phyloP scores from a whole-genome alignment of 2,888 invertebrate species.

The Apamea epomidion region DNA sequence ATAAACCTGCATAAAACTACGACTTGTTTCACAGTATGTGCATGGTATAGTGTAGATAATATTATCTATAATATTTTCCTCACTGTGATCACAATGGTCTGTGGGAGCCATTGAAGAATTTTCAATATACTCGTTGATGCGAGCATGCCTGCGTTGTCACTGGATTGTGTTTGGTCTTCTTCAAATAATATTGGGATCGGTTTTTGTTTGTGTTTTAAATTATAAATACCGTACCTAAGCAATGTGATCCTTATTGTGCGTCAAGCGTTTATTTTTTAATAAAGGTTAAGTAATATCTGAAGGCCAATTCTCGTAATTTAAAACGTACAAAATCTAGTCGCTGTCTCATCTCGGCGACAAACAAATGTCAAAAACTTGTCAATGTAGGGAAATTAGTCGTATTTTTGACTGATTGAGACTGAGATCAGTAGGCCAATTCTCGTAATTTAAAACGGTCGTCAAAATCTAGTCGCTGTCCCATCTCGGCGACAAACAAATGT shows the following conservation, averaged over 20 bases:
- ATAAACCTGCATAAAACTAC: slow-evolving; percentile 16
- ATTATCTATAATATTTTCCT: slow-evolving; percentile 16
- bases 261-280: background rate
- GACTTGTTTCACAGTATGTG: background rate
- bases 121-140: slow-evolving; percentile 37
- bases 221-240: background rate
- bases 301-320: no score
- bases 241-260: background rate
- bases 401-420: no score
- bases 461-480: no score
- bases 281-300: no score
- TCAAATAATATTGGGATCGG: slow-evolving; percentile 7
- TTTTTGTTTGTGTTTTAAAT: slow-evolving; percentile 13
- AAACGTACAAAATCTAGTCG: no score
- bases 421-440: no score
- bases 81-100: slow-evolving; percentile 26
- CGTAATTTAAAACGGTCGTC: no score
- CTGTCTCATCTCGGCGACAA: no score
- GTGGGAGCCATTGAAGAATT: slow-evolving; percentile 42
- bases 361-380: no score
- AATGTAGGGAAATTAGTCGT: no score
- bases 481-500: no score
- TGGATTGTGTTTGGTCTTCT: slow-evolving; percentile 14
- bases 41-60: background rate
- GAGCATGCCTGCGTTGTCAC: slow-evolving; percentile 9